These are phyloP conservation scores for Enteromius thamalakanensis DNA, from an alignment of 2,797 vertebrate genomes.

Conservation along the genomic window DNA sequence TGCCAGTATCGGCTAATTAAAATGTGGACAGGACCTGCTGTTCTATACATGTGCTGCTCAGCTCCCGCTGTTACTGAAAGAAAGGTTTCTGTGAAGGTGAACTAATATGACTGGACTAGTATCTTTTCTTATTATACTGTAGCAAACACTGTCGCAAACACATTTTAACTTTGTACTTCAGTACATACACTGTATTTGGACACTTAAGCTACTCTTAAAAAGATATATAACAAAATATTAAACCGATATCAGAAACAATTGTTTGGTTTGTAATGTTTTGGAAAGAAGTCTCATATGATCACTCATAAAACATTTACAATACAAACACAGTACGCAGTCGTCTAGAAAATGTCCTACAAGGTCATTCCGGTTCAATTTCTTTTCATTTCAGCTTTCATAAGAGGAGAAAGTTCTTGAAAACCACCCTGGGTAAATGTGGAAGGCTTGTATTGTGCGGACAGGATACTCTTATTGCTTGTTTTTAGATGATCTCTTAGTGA, in stretches of 20 bases:
- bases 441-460: not conserved
- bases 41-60: slow-evolving; percentile 16
- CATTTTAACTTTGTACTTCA: not conserved
- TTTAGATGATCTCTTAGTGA: slow-evolving; percentile 8
- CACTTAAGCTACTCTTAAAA: slow-evolving; percentile 6
- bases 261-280: not conserved
- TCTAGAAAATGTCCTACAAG: not conserved
- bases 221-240: not conserved
- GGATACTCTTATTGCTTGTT: not conserved
- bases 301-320: not conserved
- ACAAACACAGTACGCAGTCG: not conserved
- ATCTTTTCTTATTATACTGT: not conserved
- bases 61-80: slow-evolving; percentile 9
- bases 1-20: slow-evolving; percentile 42
- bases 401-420: not conserved
- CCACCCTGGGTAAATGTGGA: not conserved
- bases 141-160: not conserved
- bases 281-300: not conserved
- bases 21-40: not conserved
- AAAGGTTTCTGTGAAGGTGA: slow-evolving; percentile 12
- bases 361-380: not conserved
- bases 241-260: not conserved
- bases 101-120: slow-evolving; percentile 3
- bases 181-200: not conserved
- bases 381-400: not conserved